A percentile compares a stretch with the other conserved stretches of the same genome.
Conservation (phyloP, 2,888 invertebrate species). For the Coenonympha arcania region DNA sequence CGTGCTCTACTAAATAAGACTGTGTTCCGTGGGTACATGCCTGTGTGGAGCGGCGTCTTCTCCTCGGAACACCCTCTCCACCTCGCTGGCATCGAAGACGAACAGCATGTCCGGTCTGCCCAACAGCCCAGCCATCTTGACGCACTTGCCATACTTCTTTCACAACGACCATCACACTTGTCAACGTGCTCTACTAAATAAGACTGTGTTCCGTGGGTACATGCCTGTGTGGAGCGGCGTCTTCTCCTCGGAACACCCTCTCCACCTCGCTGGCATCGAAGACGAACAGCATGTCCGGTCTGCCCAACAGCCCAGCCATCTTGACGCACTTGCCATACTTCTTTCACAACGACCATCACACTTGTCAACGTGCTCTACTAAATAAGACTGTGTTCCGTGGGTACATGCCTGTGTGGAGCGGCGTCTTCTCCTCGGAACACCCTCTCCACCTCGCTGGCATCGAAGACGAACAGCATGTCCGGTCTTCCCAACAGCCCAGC, state of each 20-base stretch:
- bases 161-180: no score
- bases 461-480: slow-evolving; percentile 82
- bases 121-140: slow-evolving; percentile 78
- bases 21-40: no score
- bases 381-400: no score
- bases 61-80: slow-evolving; percentile 77
- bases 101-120: slow-evolving; percentile 84
- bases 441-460: slow-evolving; percentile 80
- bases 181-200: no score
- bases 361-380: slow-evolving; percentile 78
- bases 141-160: no score
- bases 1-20: no score
- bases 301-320: slow-evolving; percentile 77
- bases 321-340: slow-evolving; percentile 80
- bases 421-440: slow-evolving; percentile 78
- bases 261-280: slow-evolving; percentile 82
- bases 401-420: slow-evolving; percentile 77
- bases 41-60: slow-evolving; percentile 79
- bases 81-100: slow-evolving; percentile 80
- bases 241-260: slow-evolving; percentile 78
- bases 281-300: slow-evolving; percentile 82
- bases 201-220: no score
- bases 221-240: slow-evolving; percentile 76
- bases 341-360: slow-evolving; percentile 73
- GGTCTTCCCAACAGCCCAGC: slow-evolving; percentile 79